Evolutionary conservation across 1,140 invertebrate genomes (phyloP).

Genomic region (Galleria mellonella): DNA sequence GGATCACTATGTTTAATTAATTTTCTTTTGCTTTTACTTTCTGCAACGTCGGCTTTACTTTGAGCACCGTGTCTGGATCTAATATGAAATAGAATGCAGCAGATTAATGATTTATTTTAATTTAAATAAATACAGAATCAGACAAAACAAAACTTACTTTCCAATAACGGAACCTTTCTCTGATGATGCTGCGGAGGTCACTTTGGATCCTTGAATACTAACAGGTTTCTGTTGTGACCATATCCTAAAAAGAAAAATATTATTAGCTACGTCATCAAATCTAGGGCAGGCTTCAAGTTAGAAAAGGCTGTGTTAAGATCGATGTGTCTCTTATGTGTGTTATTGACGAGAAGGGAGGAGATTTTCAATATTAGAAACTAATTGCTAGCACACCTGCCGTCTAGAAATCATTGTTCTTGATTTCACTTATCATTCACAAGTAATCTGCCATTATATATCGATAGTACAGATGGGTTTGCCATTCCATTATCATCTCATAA

Average conservation of each 20-base stretch:
- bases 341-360: no score
- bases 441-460: not conserved
- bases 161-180: slow-evolving; percentile 27
- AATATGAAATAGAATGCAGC: not conserved
- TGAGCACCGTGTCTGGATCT: slow-evolving; percentile 33
- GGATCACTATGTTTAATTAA: slow-evolving; percentile 23
- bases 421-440: not conserved
- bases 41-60: slow-evolving; percentile 24
- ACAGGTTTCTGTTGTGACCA: slow-evolving; percentile 50
- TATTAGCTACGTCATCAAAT: not conserved
- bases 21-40: slow-evolving; percentile 31
- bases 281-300: no score
- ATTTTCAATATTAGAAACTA: no score
- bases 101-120: no score
- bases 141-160: slow-evolving; percentile 39
- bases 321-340: no score
- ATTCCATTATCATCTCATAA: no score
- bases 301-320: no score
- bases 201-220: slow-evolving; percentile 17
- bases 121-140: no score
- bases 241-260: slow-evolving; percentile 34
- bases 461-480: not conserved
- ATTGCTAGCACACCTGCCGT: no score
- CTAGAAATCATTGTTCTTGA: no score
- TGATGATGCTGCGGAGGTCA: slow-evolving; percentile 21